Base-by-base conservation (phyloP, 2,888 invertebrate species). In the Trimorus sp. region DNA sequence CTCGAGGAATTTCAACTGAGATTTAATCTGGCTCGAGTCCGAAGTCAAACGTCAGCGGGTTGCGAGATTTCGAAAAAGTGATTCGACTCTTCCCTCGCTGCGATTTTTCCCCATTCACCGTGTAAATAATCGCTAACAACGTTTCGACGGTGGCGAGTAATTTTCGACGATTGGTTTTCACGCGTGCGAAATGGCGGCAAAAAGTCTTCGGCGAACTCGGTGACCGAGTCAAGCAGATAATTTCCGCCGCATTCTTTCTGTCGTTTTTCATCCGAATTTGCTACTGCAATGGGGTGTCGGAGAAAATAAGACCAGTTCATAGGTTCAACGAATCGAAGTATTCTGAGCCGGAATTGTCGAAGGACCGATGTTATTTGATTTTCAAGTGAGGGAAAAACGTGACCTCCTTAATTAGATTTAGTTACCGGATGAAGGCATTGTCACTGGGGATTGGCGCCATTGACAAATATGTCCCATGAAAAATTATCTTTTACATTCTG, bases 321-420 rank as follows among this genome's bases (percentile, higher is more conserved):
- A 3, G 26, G 26, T 26, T 26, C 26, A 26, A 4, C 26, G 26
- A 26, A 26, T 51, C 40, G 15, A 66, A 66, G 53, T 59, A 40
- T 70, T 7, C 49, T 62, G 48, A 48, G 36, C 48, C 15, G 37
- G 16, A 49, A 62, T 62, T 49, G 48, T 62, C 4, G 60, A 36
- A 12, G 45, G 62, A 48, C 42, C n/a, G 12, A 15, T 42, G 60
- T 60, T 42, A 40, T 40, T 60, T 38, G 16, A 60, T 60, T 60
- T 42, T 42, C 12, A 42, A 26, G 26, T 14, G 49, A 54, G 8
- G 54, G n/a, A n/a, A 12, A 54, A 26, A 54, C 26, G 54, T 54
- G 26, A 54, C 26, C 26, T 26, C 26, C 7, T 16, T 26, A 54
- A 56, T 56, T 37, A 37, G 37, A 36, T 56, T 56, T 36, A 4